Conservation (phyloP, 1,140 invertebrate genomes). For the Sarcophaga peregrina region DNA sequence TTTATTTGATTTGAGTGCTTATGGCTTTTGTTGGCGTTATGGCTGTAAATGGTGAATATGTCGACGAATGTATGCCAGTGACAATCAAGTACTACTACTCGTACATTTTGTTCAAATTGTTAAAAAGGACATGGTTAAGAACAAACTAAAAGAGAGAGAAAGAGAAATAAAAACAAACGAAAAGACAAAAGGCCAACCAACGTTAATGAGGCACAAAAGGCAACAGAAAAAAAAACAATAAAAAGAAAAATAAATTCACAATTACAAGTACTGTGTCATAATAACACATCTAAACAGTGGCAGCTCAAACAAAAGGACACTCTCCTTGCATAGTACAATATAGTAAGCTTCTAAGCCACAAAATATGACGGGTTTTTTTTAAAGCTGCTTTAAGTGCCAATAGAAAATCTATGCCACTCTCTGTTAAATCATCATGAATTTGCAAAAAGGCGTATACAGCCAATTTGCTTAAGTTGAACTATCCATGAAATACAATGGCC, state of each 20-base stretch:
- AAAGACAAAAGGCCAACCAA: slow-evolving; percentile 31
- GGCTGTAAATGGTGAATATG: background rate
- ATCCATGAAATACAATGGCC: background rate
- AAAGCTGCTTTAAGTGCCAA: background rate
- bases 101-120: slow-evolving; percentile 1
- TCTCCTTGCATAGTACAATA: background rate
- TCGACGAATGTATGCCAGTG: background rate
- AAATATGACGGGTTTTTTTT: background rate
- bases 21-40: background rate
- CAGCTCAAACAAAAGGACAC: background rate
- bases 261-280: background rate
- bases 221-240: background rate
- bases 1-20: slow-evolving; percentile 26
- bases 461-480: slow-evolving; percentile 16
- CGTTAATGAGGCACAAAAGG: slow-evolving; percentile 33
- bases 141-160: background rate
- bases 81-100: background rate
- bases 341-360: background rate
- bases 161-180: background rate
- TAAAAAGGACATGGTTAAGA: slow-evolving; percentile 19
- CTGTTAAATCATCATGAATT: slow-evolving; percentile 15
- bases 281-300: background rate
- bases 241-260: background rate
- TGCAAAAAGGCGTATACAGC: background rate
- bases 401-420: background rate